Evolutionary conservation across 1,140 invertebrate genomes (phyloP), one percentile per base, ranked within the genome.

Genomic region (Zaprionus taronus): DNA sequence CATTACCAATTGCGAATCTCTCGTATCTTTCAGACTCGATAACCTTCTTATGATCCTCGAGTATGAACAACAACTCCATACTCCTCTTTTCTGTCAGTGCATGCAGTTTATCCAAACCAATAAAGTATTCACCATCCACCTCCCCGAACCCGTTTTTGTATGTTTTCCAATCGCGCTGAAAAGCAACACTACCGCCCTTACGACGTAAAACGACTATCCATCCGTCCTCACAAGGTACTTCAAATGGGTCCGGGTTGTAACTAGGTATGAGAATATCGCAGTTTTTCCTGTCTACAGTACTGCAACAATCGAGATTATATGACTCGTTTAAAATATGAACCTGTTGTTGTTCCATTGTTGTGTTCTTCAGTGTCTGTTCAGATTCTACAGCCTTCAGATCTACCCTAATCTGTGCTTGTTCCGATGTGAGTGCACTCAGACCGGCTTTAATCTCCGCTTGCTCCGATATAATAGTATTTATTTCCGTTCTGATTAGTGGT

Each of bases 171-270:
- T 57, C 20, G 4, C 55, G 55, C 5, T 31, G 14, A 28, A 57
- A 57, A 11, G 12, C 1, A 11, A 31, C 55, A 34, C 55, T 34
- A 11, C 55, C 55, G 17, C 36, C 55, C n/a, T 1, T 34, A 4
- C 55, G 55, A 9, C 55, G n/a, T n/a, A 57, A 31, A 15, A 57
- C 17, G 1, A 57, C n/a, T n/a, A 28, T 57, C 55, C 31, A 57
- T 7, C 55, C 55, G 9, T 28, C 28, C n/a, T 57, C 55, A 15
- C 55, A 57, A 9, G 28, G 15, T 17, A 57, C 28, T 17, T 2
- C 2, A 57, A 57, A 57, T 11, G 28, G n/a, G 1, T 57, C 7
- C 4, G 6, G 9, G 2, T 9, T 34, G 26, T 17, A 57, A 17
- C 31, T 57, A 2, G 55, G 26, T 7, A 57, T n/a, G 28, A 17